Percentiles rank a stretch among this genome's conserved stretches.
These are phyloP conservation scores for Salarias fasciatus DNA, from an alignment of 2,797 vertebrate genomes.

Conservation along the genomic window DNA sequence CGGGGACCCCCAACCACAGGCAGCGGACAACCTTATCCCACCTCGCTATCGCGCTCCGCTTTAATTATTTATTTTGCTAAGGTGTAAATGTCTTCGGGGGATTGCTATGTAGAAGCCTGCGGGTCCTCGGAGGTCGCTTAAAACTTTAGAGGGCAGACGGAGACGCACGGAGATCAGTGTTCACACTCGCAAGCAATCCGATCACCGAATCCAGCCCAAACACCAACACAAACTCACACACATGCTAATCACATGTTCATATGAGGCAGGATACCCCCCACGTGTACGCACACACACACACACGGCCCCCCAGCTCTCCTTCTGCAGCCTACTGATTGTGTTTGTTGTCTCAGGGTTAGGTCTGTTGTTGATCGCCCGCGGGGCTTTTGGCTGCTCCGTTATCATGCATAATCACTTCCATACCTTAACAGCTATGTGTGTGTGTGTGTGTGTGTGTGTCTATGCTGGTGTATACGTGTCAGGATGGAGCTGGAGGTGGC, in stretches of 20 bases:
- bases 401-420: constrained; percentile 78
- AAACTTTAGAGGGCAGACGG: constrained; percentile 34
- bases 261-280: constrained; percentile 9
- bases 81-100: constrained; percentile 77
- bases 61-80: constrained; percentile 77
- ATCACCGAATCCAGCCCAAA: constrained; percentile 16
- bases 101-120: constrained; percentile 68
- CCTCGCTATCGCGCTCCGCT: constrained; percentile 60
- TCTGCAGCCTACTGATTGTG: constrained; percentile 64
- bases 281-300: constrained; percentile 28
- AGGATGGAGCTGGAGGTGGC: constrained; percentile 57
- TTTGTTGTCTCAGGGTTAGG: constrained; percentile 78
- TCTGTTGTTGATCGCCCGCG: constrained; percentile 76
- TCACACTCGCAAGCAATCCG: constrained; percentile 43
- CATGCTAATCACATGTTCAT: constrained; percentile 41
- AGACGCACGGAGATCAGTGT: constrained; percentile 29
- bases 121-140: constrained; percentile 71
- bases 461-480: constrained; percentile 59
- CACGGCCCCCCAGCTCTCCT: constrained; percentile 35
- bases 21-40: constrained; percentile 62
- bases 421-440: constrained; percentile 51
- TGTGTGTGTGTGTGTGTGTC: constrained; percentile 39
- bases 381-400: constrained; percentile 68
- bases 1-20: constrained; percentile 43
- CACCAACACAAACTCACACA: constrained; percentile 28